Evolutionary conservation across 1,140 invertebrate genomes (phyloP), one percentile per base, ranked within the genome.

Genomic region (Orius insidiosus): DNA sequence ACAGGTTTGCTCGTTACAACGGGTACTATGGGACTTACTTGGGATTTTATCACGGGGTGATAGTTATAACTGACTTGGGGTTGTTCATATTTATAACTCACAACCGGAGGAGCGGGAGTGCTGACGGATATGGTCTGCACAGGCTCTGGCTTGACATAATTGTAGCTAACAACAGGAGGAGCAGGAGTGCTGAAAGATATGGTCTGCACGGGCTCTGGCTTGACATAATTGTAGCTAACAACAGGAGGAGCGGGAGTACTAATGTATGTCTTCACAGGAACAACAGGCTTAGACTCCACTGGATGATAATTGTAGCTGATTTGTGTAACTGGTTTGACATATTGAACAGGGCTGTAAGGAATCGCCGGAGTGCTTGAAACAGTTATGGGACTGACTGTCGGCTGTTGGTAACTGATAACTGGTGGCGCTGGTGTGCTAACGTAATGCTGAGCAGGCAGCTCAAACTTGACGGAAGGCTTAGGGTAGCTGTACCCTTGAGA

Each of bases 291-390:
- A 8, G 35, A 37, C 11, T 11, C n/a, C 5, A 37, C 11, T 4
- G 15, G 15, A 15, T 11, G 15, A 9, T 15, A 37, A 9, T 15
- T 37, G 35, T 11, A 15, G 8, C 35, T 15, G 24, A 24, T 24
- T 24, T 24, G 24, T 4, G 24, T 24, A 3, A 24, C 6, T 19
- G 45, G 38, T 13, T 39, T 35, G 2, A 50, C 34, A 47, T 53
- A 53, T 39, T 53, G 52, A 0, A 53, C 38, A 30, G 49, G 49
- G 38, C 44, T 53, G 14, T 51, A 36, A n/a, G 52, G 52, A 16
- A 53, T 43, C 7, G 39, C 36, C 2, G 52, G 52, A 5, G 49
- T 49, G 10, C 39, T 51, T 10, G 43, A 32, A 5, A 53, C 52
- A 9, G 48, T 32, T 11, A 53, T 44, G 7, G 43, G 41, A 14